Evolutionary conservation across 2,797 vertebrate species (phyloP).

Genomic region (Hippocampus kuda): DNA sequence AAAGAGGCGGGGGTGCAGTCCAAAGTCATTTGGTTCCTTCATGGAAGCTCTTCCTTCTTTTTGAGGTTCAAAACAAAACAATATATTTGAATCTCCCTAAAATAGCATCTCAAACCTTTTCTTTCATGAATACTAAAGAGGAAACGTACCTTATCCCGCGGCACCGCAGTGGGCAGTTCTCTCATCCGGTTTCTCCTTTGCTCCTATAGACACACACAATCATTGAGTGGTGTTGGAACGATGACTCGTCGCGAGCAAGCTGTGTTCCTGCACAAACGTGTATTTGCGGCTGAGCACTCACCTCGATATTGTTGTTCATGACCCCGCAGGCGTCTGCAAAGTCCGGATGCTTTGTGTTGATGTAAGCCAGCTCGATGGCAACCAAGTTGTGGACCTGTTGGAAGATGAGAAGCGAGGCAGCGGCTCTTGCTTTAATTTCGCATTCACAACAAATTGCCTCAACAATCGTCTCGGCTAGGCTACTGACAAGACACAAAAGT

Average conservation of each 20-base stretch:
- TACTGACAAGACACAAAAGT: too few species aligned
- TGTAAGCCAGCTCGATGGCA: slow-evolving; percentile 95
- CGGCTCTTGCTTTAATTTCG: neutral
- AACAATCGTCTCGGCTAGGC: too few species aligned
- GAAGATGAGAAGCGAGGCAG: neutral
- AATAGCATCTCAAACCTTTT: neutral
- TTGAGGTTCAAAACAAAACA: too few species aligned
- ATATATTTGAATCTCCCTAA: neutral
- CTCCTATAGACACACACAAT: slow-evolving; percentile 65
- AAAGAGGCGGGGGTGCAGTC: slow-evolving; percentile 12
- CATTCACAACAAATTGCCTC: too few species aligned
- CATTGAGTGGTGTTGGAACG: too few species aligned
- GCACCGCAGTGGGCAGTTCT: slow-evolving; percentile 75
- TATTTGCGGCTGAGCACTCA: slow-evolving; percentile 33
- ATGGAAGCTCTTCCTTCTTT: too few species aligned
- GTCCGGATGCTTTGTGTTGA: slow-evolving; percentile 98
- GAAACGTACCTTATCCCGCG: slow-evolving; percentile 81
- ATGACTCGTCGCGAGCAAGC: too few species aligned
- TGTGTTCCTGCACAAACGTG: too few species aligned
- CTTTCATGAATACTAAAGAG: neutral
- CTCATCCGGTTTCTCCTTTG: slow-evolving; percentile 89
- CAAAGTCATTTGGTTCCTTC: slow-evolving; percentile 19
- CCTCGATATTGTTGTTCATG: slow-evolving; percentile 98
- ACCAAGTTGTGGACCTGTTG: slow-evolving; percentile 95
- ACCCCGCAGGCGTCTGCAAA: slow-evolving; percentile 95